Base-by-base conservation (phyloP, 2,888 invertebrate species). In the Tanypteryx hageni region DNA sequence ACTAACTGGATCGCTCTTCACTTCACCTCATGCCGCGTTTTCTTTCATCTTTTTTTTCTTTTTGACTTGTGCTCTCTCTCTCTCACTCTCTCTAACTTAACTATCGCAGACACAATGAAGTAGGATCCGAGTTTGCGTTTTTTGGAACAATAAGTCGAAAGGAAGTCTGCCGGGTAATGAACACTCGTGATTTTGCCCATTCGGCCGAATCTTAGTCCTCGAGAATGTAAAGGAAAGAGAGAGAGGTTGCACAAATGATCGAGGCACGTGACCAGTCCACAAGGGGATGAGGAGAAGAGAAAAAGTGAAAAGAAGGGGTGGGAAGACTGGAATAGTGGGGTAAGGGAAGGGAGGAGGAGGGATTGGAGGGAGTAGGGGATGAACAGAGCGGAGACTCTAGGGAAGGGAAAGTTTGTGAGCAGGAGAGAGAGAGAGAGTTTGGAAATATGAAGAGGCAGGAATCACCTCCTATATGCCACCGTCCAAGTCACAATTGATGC, bases 101-200 rank as follows among this genome's bases (percentile, higher is more conserved):
- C 44, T 44, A 44, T 44, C n/a, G 11, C 22, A 11, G 76, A 76
- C 76, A 76, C 22, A 76, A 27, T 27, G 27, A 10, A 76, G 44
- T 44, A 44, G 44, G 44, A 44, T 44, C 13, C 76, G 11, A 22
- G 68, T 68, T 68, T 22, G 76, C 22, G 4, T 76, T 76, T 76
- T 76, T 27, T 76, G 76, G 76, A 76, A 76, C 76, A 76, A 76
- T 76, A 76, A 76, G 76, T 76, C 76, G 76, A 76, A 76, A 27
- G 76, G 76, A 76, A 59, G 86, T 27, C 59, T 14, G 11, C 31
- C 11, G 61, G 31, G 86, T 86, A 86, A 86, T 86, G 86, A 86
- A 61, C 86, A 61, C 86, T 86, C 86, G 61, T 61, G 86, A 86
- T 86, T 57, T 18, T 57, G 57, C 56, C 58, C 85, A 58, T 85